phyloP scores from a whole-genome alignment of 2,113 vertebrate species.

The Nerophis ophidion region DNA sequence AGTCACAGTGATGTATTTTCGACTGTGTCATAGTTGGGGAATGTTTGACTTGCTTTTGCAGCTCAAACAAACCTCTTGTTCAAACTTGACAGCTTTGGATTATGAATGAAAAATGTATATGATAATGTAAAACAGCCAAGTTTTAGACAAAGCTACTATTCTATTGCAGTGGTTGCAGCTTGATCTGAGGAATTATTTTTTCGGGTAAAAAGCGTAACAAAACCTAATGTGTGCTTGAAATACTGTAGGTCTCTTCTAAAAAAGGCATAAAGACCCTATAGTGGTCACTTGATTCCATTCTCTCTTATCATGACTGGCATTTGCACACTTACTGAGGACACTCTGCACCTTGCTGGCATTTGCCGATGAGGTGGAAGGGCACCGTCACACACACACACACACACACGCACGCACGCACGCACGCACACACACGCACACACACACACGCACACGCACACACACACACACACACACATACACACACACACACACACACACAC shows the following conservation, averaged over 20 bases:
- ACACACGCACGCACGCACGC: neutral
- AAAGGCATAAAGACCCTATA: conserved; percentile 20
- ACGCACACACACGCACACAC: too few species aligned
- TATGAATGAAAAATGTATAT: neutral
- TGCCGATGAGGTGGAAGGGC: conserved; percentile 47
- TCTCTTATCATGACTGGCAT: conserved; percentile 57
- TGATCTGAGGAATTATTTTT: neutral
- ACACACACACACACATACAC: too few species aligned
- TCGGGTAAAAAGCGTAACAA: neutral
- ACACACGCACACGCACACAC: too few species aligned
- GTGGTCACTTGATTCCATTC: conserved; percentile 43
- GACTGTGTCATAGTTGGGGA: neutral
- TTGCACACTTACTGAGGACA: conserved; percentile 53
- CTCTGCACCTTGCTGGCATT: conserved; percentile 64
- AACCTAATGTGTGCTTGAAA: conserved; percentile 10
- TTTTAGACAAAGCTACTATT: neutral
- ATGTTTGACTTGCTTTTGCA: conserved; percentile 8
- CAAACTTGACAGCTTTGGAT: neutral
- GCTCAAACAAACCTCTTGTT: neutral
- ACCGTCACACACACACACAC: conserved; percentile 29
- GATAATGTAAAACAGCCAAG: neutral
- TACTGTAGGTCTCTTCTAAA: conserved; percentile 5
- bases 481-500: too few species aligned
- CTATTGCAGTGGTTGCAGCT: neutral
- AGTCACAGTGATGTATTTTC: neutral